phyloP scores from a whole-genome alignment of 2,113 vertebrate species.

The Sceloporus undulatus region DNA sequence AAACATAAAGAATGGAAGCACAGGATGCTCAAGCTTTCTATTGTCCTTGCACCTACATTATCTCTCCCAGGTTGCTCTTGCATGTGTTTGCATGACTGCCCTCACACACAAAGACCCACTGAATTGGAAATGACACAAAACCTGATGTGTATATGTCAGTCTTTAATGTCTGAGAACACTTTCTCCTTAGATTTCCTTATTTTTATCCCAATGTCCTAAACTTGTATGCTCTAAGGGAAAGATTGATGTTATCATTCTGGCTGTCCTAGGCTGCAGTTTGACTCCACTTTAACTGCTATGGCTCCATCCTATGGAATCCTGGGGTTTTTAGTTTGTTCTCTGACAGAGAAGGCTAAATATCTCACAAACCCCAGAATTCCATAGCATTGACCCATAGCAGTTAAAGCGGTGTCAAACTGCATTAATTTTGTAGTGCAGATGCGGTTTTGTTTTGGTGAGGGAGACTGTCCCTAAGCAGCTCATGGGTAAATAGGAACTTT shows the following conservation, averaged over 20 bases:
- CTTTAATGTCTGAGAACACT: background rate
- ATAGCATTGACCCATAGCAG: too few relatives aligned
- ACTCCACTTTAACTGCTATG: too few relatives aligned
- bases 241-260: background rate
- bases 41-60: background rate
- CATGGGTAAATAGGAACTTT: background rate
- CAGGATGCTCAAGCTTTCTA: background rate
- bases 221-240: background rate
- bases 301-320: too few relatives aligned
- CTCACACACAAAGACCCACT: background rate
- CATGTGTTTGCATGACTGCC: background rate
- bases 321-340: too few relatives aligned
- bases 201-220: background rate
- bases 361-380: too few relatives aligned
- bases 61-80: background rate
- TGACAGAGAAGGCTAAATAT: too few relatives aligned
- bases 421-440: too few relatives aligned
- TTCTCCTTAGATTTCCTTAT: background rate
- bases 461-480: background rate
- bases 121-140: background rate
- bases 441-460: background rate
- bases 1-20: background rate
- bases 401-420: too few relatives aligned
- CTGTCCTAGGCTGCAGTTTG: background rate
- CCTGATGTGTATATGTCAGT: too few relatives aligned